A percentile compares a stretch with the other conserved stretches of the same genome.
Conservation (phyloP, 2,888 invertebrate genomes). For the Charanyca ferruginea region DNA sequence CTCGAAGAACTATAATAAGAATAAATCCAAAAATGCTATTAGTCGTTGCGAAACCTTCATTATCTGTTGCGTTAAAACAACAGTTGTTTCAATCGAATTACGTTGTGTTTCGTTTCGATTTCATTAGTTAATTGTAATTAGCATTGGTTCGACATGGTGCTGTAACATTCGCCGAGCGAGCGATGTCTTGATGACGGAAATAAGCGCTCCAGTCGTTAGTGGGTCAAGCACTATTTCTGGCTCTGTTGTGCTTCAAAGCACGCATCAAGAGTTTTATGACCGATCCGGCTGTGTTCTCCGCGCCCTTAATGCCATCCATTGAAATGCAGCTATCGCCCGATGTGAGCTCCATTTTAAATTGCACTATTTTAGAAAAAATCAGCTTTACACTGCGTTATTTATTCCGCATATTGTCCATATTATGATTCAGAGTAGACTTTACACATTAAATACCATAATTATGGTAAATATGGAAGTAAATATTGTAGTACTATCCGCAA, state of each 20-base stretch:
- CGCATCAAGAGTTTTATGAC: constrained; percentile 83
- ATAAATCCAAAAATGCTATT: constrained; percentile 49
- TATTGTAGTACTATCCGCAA: constrained; percentile 40
- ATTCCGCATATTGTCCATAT: neutral
- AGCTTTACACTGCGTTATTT: constrained; percentile 10
- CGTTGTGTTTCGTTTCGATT: constrained; percentile 54
- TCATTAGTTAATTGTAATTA: constrained; percentile 75
- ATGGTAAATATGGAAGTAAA: constrained; percentile 41
- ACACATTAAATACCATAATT: constrained; percentile 1
- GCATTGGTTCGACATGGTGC: constrained; percentile 73
- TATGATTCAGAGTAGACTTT: constrained; percentile 4
- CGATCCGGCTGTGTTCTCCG: constrained; percentile 72
- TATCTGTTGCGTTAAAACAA: constrained; percentile 38
- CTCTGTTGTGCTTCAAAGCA: constrained; percentile 84
- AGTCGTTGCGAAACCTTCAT: constrained; percentile 23
- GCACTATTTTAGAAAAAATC: constrained; percentile 21
- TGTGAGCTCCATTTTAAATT: constrained; percentile 32
- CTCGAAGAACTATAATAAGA: constrained; percentile 59
- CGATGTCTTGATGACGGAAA: constrained; percentile 88
- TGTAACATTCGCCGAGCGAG: constrained; percentile 71
- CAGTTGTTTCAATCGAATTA: constrained; percentile 17
- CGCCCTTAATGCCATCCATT: constrained; percentile 75
- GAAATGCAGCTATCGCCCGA: constrained; percentile 67
- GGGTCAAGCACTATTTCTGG: constrained; percentile 90
- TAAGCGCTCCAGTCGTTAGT: constrained; percentile 89